phyloP scores from a whole-genome alignment of 1,140 invertebrate genomes.

The Oreohelix idahoensis region DNA sequence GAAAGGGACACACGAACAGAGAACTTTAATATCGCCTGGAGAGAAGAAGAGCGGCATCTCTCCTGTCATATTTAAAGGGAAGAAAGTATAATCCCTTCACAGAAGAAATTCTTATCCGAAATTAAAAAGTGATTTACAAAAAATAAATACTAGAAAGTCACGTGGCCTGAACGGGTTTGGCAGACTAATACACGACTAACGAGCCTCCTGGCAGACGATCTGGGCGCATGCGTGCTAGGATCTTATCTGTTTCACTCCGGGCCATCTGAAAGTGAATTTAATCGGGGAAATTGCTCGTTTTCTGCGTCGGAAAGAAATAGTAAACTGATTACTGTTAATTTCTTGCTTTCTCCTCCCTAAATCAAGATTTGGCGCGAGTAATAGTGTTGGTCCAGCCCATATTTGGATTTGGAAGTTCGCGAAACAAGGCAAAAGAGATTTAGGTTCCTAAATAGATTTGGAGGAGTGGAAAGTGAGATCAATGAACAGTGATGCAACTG shows the following conservation, averaged over 20 bases:
- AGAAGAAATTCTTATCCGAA: neutral
- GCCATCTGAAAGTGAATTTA: neutral
- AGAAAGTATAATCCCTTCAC: neutral
- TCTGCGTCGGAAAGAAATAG: neutral
- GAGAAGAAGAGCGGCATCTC: neutral
- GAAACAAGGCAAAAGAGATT: neutral
- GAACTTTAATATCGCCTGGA: neutral
- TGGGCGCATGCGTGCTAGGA: neutral
- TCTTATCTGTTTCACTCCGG: neutral
- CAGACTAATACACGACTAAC: slow-evolving; percentile 25
- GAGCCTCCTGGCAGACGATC: neutral
- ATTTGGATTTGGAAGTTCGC: neutral
- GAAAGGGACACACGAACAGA: neutral
- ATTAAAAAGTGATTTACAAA: neutral
- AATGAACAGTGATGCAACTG: neutral
- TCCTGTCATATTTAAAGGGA: neutral
- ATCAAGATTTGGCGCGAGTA: neutral
- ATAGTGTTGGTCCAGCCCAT: neutral
- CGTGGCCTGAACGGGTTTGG: slow-evolving; percentile 4
- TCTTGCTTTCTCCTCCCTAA: neutral
- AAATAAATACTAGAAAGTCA: neutral
- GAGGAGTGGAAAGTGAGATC: neutral
- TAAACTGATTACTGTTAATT: slow-evolving; percentile 19
- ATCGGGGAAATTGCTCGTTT: slow-evolving; percentile 23
- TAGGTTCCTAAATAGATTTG: neutral